Evolutionary conservation across 2,888 invertebrate genomes (phyloP).

Genomic region (Malthinus seriepunctatus): DNA sequence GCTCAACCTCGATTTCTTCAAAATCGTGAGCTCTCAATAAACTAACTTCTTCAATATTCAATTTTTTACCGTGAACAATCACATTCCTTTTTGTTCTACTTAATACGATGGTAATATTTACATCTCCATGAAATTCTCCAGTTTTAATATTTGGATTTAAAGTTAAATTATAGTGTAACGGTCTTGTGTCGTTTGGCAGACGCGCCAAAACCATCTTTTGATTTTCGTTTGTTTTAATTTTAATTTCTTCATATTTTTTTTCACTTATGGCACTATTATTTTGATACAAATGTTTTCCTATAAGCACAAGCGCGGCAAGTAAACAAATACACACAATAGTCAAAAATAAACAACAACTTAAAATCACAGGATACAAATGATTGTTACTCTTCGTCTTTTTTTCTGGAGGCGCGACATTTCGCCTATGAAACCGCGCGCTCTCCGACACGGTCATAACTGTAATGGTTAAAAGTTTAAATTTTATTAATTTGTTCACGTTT

Average conservation of each 20-base stretch:
- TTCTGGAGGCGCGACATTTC: slow-evolving; percentile 12
- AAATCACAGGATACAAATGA: slow-evolving; percentile 33
- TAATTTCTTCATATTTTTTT: background rate
- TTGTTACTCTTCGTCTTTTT: background rate
- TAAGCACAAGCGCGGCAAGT: slow-evolving; percentile 47
- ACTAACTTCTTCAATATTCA: slow-evolving; percentile 40
- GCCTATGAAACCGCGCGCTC: slow-evolving; percentile 24
- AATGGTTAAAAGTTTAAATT: slow-evolving; percentile 11
- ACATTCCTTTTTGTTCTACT: slow-evolving; percentile 34
- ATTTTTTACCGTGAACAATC: slow-evolving; percentile 45
- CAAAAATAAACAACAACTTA: slow-evolving; percentile 50
- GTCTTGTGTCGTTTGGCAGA: slow-evolving; percentile 62
- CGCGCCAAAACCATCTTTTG: slow-evolving; percentile 41
- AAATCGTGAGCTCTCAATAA: slow-evolving; percentile 32
- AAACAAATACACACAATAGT: slow-evolving; percentile 47
- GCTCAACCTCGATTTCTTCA: slow-evolving; percentile 36
- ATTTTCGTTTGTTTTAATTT: background rate
- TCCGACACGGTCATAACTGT: slow-evolving; percentile 24
- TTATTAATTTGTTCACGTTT: slow-evolving; percentile 22
- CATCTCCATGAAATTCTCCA: slow-evolving; percentile 63
- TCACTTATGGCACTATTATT: slow-evolving; percentile 3
- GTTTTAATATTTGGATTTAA: slow-evolving; percentile 65
- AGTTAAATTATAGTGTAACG: slow-evolving; percentile 66
- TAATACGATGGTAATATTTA: slow-evolving; percentile 46
- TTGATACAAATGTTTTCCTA: slow-evolving; percentile 43